Evolutionary conservation across 2,797 vertebrate species (phyloP), one percentile per base, ranked within the genome.

Genomic region (Ambastaia sidthimunki): DNA sequence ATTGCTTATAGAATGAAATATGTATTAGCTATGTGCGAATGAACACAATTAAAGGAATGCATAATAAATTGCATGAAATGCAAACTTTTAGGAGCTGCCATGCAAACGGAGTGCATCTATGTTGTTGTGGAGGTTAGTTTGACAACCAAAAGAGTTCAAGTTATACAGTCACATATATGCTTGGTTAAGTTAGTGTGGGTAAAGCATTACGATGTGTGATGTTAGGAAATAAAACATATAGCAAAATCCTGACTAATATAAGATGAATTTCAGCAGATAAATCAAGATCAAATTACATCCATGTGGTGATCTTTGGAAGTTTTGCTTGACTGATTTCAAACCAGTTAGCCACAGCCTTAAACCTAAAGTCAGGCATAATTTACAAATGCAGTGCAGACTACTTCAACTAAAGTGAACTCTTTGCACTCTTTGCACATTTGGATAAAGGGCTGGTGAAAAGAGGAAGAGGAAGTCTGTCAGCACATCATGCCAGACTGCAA

Each of bases 381-480:
- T 57, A 72, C 54, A 66, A 72, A 68, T 76, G 47, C 7, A 16
- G 37, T n/a, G 57, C 34, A 6, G 50, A 66, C 65, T 31, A 74
- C 25, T 13, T 76, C 55, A 54, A 28, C 19, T 78, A 7, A 19
- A 6, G 34, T 59, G 71, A 78, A 76, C 63, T 77, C 57, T 28
- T 21, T 71, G 74, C 67, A 19, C 41, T 65, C 18, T 3, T 75
- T 76, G 28, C 23, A n/a, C 47, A 15, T 80, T 66, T 60, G 69
- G 60, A 31, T 34, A 72, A 67, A 21, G 62, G 74, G 15, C 21
- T 15, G 76, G 1, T n/a, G 89, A 88, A 87, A 90, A 86, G 85
- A 89, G 82, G 86, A 69, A 85, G 88, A 91, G 87, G 83, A 85
- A 87, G 86, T 71, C 54, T 85, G 90, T 94, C 91, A 82, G 67